Conservation (phyloP, 2,888 invertebrate species). For the Bembecia ichneumoniformis region DNA sequence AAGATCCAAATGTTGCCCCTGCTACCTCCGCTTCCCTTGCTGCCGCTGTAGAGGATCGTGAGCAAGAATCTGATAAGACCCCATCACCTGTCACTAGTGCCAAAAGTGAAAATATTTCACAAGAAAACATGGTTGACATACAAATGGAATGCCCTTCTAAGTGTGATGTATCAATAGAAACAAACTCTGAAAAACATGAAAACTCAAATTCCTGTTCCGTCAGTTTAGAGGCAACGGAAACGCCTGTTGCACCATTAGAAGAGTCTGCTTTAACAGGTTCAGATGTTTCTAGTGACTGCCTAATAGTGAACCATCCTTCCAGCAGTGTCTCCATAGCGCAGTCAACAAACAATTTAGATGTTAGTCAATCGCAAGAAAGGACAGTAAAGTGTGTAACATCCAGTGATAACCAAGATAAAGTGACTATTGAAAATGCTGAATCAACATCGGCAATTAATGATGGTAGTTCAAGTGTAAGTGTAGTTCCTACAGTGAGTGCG, state of each 20-base stretch:
- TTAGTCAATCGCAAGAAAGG: slow-evolving; percentile 41
- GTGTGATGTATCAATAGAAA: slow-evolving; percentile 14
- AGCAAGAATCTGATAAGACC: neutral
- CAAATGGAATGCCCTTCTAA: slow-evolving; percentile 18
- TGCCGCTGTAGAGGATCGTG: neutral
- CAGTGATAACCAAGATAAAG: slow-evolving; percentile 57
- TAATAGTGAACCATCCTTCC: slow-evolving; percentile 30
- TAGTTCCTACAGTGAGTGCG: slow-evolving; percentile 25
- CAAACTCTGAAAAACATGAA: slow-evolving; percentile 22
- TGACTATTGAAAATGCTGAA: slow-evolving; percentile 61
- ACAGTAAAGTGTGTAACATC: slow-evolving; percentile 60
- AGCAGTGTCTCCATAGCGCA: slow-evolving; percentile 36
- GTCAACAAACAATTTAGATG: slow-evolving; percentile 31
- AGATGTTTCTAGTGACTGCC: slow-evolving; percentile 11
- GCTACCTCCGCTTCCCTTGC: neutral
- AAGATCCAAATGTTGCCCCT: slow-evolving; percentile 18
- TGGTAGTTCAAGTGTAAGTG: slow-evolving; percentile 38
- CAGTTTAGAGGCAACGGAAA: slow-evolving; percentile 15
- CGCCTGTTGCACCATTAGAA: slow-evolving; percentile 10
- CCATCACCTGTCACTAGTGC: slow-evolving; percentile 23
- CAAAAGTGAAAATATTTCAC: slow-evolving; percentile 27
- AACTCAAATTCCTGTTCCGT: slow-evolving; percentile 25
- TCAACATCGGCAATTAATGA: slow-evolving; percentile 64
- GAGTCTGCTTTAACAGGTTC: slow-evolving; percentile 15
- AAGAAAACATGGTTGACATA: slow-evolving; percentile 11